Conservation (phyloP, 2,888 invertebrate genomes). For the Lasioglossum morio region DNA sequence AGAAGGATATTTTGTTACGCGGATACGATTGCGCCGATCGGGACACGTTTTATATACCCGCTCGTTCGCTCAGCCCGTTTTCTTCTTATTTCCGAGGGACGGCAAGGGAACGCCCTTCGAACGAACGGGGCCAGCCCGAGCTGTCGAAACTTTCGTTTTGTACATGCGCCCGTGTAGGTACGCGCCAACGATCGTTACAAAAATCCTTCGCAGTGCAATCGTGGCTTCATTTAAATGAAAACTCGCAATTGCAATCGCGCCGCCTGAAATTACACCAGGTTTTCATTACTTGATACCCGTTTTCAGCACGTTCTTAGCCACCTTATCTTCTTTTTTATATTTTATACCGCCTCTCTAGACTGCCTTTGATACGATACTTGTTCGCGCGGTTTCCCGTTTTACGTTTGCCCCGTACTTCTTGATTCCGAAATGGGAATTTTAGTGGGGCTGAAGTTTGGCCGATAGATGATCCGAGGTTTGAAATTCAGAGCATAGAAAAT, state of each 20-base stretch:
- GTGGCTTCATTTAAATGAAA: neutral
- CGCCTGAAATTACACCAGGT: neutral
- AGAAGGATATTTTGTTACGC: conserved; percentile 73
- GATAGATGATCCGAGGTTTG: neutral
- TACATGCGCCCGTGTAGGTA: neutral
- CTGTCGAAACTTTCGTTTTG: neutral
- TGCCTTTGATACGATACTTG: neutral
- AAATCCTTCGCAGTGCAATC: neutral
- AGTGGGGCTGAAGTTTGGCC: neutral
- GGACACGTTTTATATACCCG: conserved; percentile 36
- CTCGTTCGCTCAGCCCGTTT: neutral
- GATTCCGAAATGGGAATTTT: neutral
- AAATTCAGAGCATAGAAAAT: neutral
- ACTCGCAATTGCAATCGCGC: neutral
- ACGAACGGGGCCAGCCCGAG: neutral
- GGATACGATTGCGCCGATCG: conserved; percentile 69
- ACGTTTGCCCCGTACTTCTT: neutral
- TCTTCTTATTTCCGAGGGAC: conserved; percentile 12
- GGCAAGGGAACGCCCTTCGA: conserved; percentile 13
- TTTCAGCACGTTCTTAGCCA: neutral
- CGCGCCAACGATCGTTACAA: neutral
- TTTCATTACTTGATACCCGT: neutral
- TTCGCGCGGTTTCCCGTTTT: neutral
- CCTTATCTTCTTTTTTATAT: neutral
- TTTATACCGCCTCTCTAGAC: neutral